These are phyloP conservation scores for Augochlorella aurata DNA, from an alignment of 2,888 invertebrate species.

Conservation along the genomic window DNA sequence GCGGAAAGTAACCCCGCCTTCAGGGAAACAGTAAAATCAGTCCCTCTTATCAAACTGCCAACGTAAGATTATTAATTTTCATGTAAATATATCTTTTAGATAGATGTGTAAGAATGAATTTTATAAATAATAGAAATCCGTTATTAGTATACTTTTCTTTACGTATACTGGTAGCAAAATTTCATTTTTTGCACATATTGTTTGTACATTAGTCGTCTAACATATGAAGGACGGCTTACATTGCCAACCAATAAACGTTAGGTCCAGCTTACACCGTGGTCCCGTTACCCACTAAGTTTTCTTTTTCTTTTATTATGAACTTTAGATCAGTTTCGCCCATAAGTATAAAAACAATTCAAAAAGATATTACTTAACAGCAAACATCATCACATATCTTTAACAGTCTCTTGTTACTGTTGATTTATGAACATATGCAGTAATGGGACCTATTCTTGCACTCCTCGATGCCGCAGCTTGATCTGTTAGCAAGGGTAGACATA, in stretches of 20 bases:
- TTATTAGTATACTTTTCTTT: slow-evolving; percentile 23
- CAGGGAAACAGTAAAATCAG: slow-evolving; percentile 28
- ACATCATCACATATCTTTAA: too few species aligned
- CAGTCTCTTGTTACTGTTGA: too few species aligned
- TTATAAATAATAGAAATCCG: slow-evolving; percentile 6
- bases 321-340: too few species aligned
- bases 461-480: too few species aligned
- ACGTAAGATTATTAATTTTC: slow-evolving; percentile 1
- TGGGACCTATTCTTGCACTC: too few species aligned
- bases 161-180: slow-evolving; percentile 26
- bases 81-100: not conserved
- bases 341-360: too few species aligned
- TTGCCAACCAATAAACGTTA: slow-evolving; percentile 49
- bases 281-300: too few species aligned
- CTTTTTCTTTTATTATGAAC: too few species aligned
- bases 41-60: slow-evolving; percentile 10
- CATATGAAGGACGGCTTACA: slow-evolving; percentile 32
- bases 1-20: slow-evolving; percentile 52
- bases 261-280: slow-evolving; percentile 1
- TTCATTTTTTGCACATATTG: slow-evolving; percentile 23
- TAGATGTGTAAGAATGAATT: not conserved
- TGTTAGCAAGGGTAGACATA: too few species aligned
- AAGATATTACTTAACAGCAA: too few species aligned
- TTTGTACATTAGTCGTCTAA: slow-evolving; percentile 34
- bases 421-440: too few species aligned